Conservation (phyloP, 1,140 invertebrate genomes). For the Ceratina australensis region DNA sequence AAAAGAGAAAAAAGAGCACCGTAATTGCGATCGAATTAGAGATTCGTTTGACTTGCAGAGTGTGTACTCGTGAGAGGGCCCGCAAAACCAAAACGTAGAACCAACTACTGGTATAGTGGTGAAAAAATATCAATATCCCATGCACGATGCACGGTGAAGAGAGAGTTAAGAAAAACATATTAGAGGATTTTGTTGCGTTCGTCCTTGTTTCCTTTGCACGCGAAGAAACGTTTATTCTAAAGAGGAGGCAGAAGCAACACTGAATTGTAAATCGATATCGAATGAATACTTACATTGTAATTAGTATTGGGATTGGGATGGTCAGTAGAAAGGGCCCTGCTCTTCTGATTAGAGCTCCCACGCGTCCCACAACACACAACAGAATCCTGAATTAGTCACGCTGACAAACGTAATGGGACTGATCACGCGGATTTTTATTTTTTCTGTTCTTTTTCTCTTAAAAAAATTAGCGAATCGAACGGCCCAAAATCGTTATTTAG, state of each 20-base stretch:
- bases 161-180: slow-evolving; percentile 13
- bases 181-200: slow-evolving; percentile 30
- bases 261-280: slow-evolving; percentile 73
- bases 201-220: slow-evolving; percentile 31
- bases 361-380: slow-evolving; percentile 78
- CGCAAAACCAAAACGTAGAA: slow-evolving; percentile 49
- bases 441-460: slow-evolving; percentile 19
- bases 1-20: neutral
- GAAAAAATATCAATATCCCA: slow-evolving; percentile 53
- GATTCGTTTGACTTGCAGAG: slow-evolving; percentile 16
- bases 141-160: slow-evolving; percentile 36
- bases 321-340: slow-evolving; percentile 78
- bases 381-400: slow-evolving; percentile 79
- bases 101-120: slow-evolving; percentile 21
- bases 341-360: slow-evolving; percentile 78
- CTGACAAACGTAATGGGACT: slow-evolving; percentile 66
- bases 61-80: slow-evolving; percentile 26
- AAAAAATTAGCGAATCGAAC: slow-evolving; percentile 27
- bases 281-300: slow-evolving; percentile 78
- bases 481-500: neutral
- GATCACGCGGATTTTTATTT: slow-evolving; percentile 29
- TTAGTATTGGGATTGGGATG: slow-evolving; percentile 79
- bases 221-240: slow-evolving; percentile 31
- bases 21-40: slow-evolving; percentile 37
- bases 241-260: slow-evolving; percentile 69